phyloP scores from a whole-genome alignment of 2,113 vertebrate species.

The Nothoprocta pentlandii region DNA sequence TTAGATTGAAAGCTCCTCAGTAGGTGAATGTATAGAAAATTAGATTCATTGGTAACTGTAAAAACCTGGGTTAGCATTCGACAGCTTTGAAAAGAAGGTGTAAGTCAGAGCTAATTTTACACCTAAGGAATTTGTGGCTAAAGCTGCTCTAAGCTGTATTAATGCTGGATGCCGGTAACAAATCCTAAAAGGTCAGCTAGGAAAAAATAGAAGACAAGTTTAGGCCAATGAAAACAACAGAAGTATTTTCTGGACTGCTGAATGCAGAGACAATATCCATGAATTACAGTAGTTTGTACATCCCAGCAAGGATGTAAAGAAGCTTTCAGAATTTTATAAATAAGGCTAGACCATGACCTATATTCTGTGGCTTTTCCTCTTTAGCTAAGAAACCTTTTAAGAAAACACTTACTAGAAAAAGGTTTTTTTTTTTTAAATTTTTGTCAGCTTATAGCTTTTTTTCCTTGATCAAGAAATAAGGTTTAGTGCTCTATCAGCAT shows the following conservation, averaged over 20 bases:
- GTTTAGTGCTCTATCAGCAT: conserved; percentile 38
- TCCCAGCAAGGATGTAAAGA: not conserved
- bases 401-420: conserved; percentile 4
- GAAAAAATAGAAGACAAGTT: not conserved
- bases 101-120: not conserved
- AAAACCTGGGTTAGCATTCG: not conserved
- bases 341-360: not conserved
- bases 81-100: not conserved
- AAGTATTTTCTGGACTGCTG: conserved; percentile 26
- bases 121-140: not conserved
- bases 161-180: not conserved
- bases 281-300: not conserved
- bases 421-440: not conserved
- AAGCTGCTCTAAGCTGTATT: not conserved
- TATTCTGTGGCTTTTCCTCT: not conserved
- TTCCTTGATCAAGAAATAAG: not conserved
- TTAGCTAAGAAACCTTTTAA: conserved; percentile 12
- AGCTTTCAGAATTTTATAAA: conserved; percentile 8
- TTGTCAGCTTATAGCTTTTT: not conserved
- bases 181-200: not conserved
- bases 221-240: not conserved
- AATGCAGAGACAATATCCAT: not conserved
- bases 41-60: not conserved
- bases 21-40: conserved; percentile 23
- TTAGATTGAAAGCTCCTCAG: not conserved